Evolutionary conservation across 1,140 invertebrate species (phyloP).

Genomic region (Meloidogyne exigua): DNA sequence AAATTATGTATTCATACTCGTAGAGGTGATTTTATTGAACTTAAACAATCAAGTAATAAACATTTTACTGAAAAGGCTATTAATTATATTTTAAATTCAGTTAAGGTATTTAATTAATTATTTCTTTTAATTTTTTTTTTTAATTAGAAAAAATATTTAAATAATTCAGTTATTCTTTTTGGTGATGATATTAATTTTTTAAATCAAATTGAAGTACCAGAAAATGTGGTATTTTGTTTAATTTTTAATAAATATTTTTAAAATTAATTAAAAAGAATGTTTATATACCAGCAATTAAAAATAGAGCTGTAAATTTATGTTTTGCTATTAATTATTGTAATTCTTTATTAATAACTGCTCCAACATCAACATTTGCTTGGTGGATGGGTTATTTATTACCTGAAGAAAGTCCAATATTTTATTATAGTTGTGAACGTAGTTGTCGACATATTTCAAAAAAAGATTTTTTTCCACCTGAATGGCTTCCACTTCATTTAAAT

Average conservation of each 20-base stretch:
- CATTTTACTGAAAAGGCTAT: slow-evolving; percentile 4
- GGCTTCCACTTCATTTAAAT: neutral
- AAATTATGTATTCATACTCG: neutral
- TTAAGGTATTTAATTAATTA: neutral
- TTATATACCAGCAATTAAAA: slow-evolving; percentile 13
- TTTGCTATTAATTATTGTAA: neutral
- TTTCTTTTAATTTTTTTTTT: neutral
- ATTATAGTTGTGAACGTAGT: neutral
- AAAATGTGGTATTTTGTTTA: neutral
- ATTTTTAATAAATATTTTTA: neutral
- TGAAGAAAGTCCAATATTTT: neutral
- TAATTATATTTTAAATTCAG: slow-evolving; percentile 4
- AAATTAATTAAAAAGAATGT: neutral
- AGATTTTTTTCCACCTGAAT: neutral
- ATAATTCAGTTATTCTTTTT: slow-evolving; percentile 8
- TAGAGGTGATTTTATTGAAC: neutral
- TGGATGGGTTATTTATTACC: slow-evolving; percentile 14
- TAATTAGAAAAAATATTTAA: neutral
- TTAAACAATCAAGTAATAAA: slow-evolving; percentile 8
- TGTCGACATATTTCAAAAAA: neutral
- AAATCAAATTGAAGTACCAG: slow-evolving; percentile 5
- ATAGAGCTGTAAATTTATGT: slow-evolving; percentile 9
- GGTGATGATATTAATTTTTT: slow-evolving; percentile 11
- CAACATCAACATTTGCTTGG: slow-evolving; percentile 3
- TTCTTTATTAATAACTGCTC: slow-evolving; percentile 7